Base-by-base conservation (phyloP, 2,888 invertebrate genomes). In the Eupithecia exiguata region DNA sequence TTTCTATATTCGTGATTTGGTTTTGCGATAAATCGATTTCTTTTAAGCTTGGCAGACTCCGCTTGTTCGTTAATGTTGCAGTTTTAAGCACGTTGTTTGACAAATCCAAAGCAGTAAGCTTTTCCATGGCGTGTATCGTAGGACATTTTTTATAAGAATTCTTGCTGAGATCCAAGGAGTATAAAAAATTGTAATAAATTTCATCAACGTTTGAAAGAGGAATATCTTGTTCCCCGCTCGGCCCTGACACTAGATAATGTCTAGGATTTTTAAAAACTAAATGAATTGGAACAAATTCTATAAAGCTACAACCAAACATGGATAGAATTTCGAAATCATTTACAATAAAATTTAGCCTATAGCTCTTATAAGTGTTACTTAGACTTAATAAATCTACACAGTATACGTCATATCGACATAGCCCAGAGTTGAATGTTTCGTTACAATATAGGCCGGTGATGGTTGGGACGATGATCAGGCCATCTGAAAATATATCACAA, bases 11-110 rank as follows among this genome's bases (percentile, higher is more conserved):
- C 79, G 72, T 81, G 16, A 92, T 90, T 6, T 53, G 79, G 72
- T 92, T 92, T 71, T 87, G 77, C 0, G 92, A 92, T 10, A 88
- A 82, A 81, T 92, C 86, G 40, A 92, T 78, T 71, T 84, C 82
- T 36, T 36, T 74, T 36, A 92, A 77, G 4, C 62, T 63, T 1
- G 49, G 66, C 0, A 91, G 76, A 18, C 85, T 73, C 5, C 78
- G 2, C 1, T 0, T 0, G 68, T 89, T 90, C 1, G 80, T 85
- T 4, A 92, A 75, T 58, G 79, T 79, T 16, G 88, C 91, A 5
- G 71, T 78, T 0, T 73, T 80, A 1, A 92, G 63, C 0, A 67
- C 46, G 73, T 91, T 92, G 16, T 76, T 71, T 0, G 90, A 89
- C 36, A 91, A 43, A 73, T 87, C 88, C 6, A 92, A 76, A 14